Base-by-base conservation (phyloP, 2,113 vertebrate genomes). In the Falco punctatus region DNA sequence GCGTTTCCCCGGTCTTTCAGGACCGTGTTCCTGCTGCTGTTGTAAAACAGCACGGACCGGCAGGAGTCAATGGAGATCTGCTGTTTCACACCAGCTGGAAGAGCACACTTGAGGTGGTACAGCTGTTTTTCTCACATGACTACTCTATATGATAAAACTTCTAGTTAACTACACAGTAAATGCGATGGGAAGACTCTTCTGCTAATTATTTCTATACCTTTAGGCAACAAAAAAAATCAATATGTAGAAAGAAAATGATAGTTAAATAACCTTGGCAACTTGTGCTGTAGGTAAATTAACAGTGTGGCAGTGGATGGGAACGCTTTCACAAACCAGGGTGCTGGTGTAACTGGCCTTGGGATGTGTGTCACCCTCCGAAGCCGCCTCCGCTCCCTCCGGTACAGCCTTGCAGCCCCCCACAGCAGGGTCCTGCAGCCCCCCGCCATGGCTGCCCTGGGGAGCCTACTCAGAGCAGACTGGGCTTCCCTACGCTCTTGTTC, bases 191-290 rank as follows among this genome's bases (percentile, higher is more conserved):
- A 92, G 57, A 80, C 49, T 92, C 70, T 72, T 94, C 54, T 94
- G 88, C 83, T 97, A 94, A 97, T 97, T 97, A 94, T 97, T 97
- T 91, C 40, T 92, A 44, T 85, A 8, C 86, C 91, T 81, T 91
- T 80, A 87, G 94, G 95, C 96, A 97, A 80, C 3, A 46, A 57
- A 95, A 94, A 75, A 88, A 91, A 97, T 95, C 95, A 95, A 92
- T 97, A 92, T 33, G 46, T n/a, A 79, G 12, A 16, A 87, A 94
- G 73, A 94, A 91, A 84, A 93, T 38, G 8, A 92, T 84, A 74
- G 51, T 82, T 86, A 78, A 96, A 95, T 75, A 92, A 52, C 58
- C 22, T 46, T 49, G 58, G 52, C 62, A 91, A 66, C 70, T 70
- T 89, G 57, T 49, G 15, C 81, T 72, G 54, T 69, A 67, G 58